Evolutionary conservation across 1,140 invertebrate species (phyloP), one percentile per base, ranked within the genome.

Genomic region (Cherax destructor): DNA sequence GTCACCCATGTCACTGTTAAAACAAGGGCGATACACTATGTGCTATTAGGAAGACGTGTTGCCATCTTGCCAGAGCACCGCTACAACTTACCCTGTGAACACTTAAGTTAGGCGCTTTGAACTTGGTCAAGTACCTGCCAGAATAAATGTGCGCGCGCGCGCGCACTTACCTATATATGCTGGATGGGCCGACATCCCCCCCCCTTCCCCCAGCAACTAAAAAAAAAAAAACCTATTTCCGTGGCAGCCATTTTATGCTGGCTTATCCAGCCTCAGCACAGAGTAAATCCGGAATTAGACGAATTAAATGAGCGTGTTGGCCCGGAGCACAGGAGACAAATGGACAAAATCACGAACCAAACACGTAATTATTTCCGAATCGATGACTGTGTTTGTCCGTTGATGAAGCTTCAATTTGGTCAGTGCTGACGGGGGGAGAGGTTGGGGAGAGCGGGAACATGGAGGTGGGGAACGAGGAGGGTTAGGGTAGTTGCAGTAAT

Each of bases 361-460:
- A 30, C n/a, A 74, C n/a, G 24, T 74, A 74, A 74, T 74, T 74
- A 74, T 74, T 74, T 74, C 11, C 69, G 69, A 74, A 74, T 74
- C 69, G 69, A 74, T 74, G 69, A 74, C n/a, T 74, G n/a, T 24
- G 69, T 74, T 74, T 74, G 69, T 74, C 7, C 69, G n/a, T 30
- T 74, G 52, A 30, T 50, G 52, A 30, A 80, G 78, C 69, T 74
- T 11, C 21, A 30, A 30, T 74, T 74, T 30, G 69, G 69, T 74
- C 69, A 83, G 81, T 24, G 30, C 6, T 21, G 49, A 18, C 9
- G 61, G n/a, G 56, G 69, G 69, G 69, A 59, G 21, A 10, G 18
- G 52, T 13, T 13, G 65, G 59, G 56, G 81, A 47, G 80, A 59
- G 56, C 3, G 41, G 18, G 11, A 1, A 49, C 13, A 56, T 50